A percentile compares a stretch with the other conserved stretches of the same genome.
Evolutionary conservation across 1,140 invertebrate species (phyloP).

Genomic region (Nylanderia fulva): DNA sequence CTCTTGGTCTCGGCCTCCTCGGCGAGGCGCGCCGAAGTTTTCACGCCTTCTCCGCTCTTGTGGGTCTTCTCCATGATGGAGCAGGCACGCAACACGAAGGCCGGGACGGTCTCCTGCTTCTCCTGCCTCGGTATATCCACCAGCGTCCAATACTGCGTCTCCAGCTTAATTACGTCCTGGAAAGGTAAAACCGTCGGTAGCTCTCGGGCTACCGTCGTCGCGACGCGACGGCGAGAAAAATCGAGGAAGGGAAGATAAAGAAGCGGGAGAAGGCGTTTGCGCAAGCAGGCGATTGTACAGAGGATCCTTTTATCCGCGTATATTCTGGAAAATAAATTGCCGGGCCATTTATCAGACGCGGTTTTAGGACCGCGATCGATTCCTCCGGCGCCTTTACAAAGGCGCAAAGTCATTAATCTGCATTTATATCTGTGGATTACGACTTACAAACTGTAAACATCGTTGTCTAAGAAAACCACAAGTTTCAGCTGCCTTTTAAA

Average conservation of each 20-base stretch:
- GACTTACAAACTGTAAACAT: background rate
- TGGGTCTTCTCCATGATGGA: constrained; percentile 96
- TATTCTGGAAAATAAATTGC: constrained; percentile 16
- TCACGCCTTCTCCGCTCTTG: constrained; percentile 94
- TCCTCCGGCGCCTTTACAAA: background rate
- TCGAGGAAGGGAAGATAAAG: background rate
- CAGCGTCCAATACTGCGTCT: constrained; percentile 97
- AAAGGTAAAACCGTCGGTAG: constrained; percentile 70
- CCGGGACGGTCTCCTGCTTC: constrained; percentile 95
- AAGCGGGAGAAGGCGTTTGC: background rate
- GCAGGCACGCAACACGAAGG: constrained; percentile 95
- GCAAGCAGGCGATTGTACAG: constrained; percentile 1
- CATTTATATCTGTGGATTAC: background rate
- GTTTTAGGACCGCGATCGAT: constrained; percentile 17
- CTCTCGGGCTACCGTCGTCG: background rate
- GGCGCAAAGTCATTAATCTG: background rate
- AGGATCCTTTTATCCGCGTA: constrained; percentile 31
- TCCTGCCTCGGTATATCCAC: constrained; percentile 96
- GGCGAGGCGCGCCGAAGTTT: constrained; percentile 92
- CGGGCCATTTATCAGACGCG: background rate
- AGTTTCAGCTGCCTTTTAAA: background rate
- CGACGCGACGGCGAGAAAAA: background rate
- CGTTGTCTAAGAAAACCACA: background rate
- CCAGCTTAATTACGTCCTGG: constrained; percentile 95
- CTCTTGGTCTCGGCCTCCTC: constrained; percentile 93